These are phyloP conservation scores for Capra hircus DNA, from an alignment of 2,113 vertebrate species.

Conservation along the genomic window DNA sequence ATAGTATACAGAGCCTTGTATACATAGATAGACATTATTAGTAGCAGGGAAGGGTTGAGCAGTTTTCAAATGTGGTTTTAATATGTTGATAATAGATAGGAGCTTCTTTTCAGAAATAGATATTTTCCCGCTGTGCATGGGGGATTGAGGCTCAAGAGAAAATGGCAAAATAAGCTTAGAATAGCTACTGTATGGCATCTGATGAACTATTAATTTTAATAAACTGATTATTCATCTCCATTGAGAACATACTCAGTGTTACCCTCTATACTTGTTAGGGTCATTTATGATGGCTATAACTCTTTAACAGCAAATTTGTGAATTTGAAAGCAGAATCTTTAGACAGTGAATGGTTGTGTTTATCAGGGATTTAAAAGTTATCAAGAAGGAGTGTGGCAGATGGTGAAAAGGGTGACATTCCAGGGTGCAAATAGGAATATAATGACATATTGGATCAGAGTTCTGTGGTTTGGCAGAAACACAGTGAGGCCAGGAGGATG, in stretches of 20 bases:
- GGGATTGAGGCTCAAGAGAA: neutral
- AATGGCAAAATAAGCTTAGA: neutral
- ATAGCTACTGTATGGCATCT: neutral
- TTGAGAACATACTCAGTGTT: neutral
- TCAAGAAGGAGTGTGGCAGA: neutral
- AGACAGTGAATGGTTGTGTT: neutral
- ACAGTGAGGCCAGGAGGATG: neutral
- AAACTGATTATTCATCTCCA: neutral
- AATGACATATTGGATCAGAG: neutral
- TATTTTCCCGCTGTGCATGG: neutral
- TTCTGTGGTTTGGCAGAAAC: constrained; percentile 7
- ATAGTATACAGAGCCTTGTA: neutral
- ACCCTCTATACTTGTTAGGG: neutral
- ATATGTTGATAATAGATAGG: neutral
- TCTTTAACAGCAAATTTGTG: neutral
- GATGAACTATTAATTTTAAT: neutral
- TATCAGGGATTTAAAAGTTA: neutral
- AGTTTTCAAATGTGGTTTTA: neutral
- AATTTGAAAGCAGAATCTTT: neutral
- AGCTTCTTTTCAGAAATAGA: neutral
- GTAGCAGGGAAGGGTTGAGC: neutral
- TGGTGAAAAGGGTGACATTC: constrained; percentile 21
- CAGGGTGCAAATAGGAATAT: constrained; percentile 10
- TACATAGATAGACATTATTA: neutral
- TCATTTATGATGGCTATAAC: neutral